Evolutionary conservation across 2,797 vertebrate genomes (phyloP).

Genomic region (Acipenser oxyrinchus): DNA sequence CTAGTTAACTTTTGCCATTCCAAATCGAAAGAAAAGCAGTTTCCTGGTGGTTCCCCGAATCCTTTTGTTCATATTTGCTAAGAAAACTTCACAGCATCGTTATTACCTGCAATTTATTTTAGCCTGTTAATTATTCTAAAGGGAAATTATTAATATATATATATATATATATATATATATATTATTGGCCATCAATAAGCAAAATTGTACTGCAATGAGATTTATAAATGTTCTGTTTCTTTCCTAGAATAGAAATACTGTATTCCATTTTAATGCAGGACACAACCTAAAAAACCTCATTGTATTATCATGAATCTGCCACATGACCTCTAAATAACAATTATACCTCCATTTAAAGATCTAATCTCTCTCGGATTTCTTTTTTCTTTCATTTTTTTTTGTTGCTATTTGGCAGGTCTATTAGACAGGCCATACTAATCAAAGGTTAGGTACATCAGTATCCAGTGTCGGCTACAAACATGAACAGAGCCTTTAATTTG

Average conservation of each 20-base stretch:
- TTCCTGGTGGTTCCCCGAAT: neutral
- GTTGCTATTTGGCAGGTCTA: slow-evolving; percentile 26
- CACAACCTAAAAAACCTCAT: too few species aligned
- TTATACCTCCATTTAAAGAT: slow-evolving; percentile 11
- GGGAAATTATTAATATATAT: too few species aligned
- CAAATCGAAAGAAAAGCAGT: neutral
- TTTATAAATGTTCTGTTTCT: too few species aligned
- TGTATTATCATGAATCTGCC: too few species aligned
- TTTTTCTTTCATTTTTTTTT: slow-evolving; percentile 6
- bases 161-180: neutral
- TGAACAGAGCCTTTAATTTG: slow-evolving; percentile 51
- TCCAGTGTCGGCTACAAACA: slow-evolving; percentile 45
- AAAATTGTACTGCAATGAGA: too few species aligned
- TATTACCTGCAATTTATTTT: too few species aligned
- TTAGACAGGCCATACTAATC: slow-evolving; percentile 35
- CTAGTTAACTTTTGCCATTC: slow-evolving; percentile 4
- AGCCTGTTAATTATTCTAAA: too few species aligned
- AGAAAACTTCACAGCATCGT: too few species aligned
- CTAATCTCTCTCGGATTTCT: slow-evolving; percentile 31
- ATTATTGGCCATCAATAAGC: too few species aligned
- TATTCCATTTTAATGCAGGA: too few species aligned
- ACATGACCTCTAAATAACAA: neutral
- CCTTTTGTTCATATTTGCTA: too few species aligned
- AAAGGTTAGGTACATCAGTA: slow-evolving; percentile 40
- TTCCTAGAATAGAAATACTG: too few species aligned